Conservation (phyloP, 2,888 invertebrate species). For the Coronaproctus castanopsis region DNA sequence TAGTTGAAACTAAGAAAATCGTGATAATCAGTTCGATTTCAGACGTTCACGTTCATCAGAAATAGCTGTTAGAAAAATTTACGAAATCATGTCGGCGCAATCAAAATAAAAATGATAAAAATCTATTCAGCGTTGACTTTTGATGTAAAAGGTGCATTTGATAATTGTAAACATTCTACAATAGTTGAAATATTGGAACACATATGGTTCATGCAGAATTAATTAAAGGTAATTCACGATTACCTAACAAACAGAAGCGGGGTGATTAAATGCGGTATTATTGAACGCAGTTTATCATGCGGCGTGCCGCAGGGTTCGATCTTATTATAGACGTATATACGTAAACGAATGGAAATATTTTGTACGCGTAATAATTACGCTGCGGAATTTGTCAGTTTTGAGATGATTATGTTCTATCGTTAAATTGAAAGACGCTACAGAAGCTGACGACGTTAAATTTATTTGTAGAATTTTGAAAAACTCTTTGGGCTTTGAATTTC, state of each 20-base stretch:
- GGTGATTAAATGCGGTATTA: not conserved
- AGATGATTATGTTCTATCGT: not conserved
- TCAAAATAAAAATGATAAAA: not conserved
- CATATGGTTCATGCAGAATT: not conserved
- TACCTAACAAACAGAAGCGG: not conserved
- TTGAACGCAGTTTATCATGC: not conserved
- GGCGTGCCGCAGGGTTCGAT: not conserved
- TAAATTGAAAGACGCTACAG: not conserved
- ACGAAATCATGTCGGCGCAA: not conserved
- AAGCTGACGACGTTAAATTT: not conserved
- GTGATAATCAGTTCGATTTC: not conserved
- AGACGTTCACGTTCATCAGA: not conserved
- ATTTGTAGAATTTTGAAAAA: not conserved
- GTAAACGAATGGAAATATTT: not conserved
- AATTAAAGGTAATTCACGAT: not conserved
- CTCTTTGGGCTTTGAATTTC: not conserved
- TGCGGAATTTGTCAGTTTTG: not conserved
- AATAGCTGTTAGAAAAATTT: not conserved
- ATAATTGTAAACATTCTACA: not conserved
- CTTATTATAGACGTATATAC: not conserved
- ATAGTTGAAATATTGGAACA: not conserved
- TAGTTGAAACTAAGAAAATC: not conserved
- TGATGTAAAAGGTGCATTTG: not conserved
- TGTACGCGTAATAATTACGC: not conserved
- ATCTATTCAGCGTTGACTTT: not conserved